Evolutionary conservation across 2,113 vertebrate species (phyloP).

Genomic region (Tricholaema leucomelas): DNA sequence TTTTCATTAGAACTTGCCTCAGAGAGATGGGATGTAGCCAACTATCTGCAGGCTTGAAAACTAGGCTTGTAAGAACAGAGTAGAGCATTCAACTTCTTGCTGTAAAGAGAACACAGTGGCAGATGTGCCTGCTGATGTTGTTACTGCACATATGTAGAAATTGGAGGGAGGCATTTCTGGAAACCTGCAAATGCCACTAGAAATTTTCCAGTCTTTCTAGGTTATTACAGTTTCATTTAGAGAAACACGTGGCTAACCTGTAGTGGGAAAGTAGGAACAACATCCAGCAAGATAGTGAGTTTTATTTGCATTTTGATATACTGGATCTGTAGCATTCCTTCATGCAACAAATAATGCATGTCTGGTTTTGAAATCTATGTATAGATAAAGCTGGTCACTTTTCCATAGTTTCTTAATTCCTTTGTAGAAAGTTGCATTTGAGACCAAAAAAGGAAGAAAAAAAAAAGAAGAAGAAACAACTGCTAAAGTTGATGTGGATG

Average conservation of each 20-base stretch:
- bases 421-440: not conserved
- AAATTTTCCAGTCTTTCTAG: not conserved
- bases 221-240: not conserved
- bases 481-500: not conserved
- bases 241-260: not conserved
- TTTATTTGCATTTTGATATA: not conserved
- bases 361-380: not conserved
- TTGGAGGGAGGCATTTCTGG: not conserved
- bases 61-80: constrained; percentile 3
- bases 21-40: constrained; percentile 2
- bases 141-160: not conserved
- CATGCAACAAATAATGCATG: not conserved
- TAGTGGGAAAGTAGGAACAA: not conserved
- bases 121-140: not conserved
- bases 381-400: not conserved
- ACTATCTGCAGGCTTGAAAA: not conserved
- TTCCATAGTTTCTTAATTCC: not conserved
- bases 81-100: not conserved
- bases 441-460: not conserved
- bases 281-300: not conserved
- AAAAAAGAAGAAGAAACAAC: not conserved
- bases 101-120: not conserved
- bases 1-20: constrained; percentile 16
- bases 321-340: not conserved
- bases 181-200: not conserved